A percentile compares a stretch with the other conserved stretches of the same genome.
Conservation (phyloP, 2,797 vertebrate genomes). For the Cyprinella venusta region DNA sequence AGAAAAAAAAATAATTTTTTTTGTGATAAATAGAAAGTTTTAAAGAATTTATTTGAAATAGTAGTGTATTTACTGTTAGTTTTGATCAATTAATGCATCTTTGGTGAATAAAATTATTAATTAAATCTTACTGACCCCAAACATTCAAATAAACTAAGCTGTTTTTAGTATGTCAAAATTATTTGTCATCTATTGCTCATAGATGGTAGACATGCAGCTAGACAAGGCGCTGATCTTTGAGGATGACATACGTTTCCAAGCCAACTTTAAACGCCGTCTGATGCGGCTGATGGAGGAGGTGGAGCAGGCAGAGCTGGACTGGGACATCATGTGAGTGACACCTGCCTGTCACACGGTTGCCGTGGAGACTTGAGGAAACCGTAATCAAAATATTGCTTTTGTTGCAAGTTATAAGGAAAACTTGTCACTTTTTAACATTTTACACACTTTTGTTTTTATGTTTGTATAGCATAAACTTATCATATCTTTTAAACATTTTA, state of each 20-base stretch:
- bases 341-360: conserved; percentile 7
- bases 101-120: background rate
- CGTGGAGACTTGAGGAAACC: conserved; percentile 13
- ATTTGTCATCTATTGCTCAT: conserved; percentile 17
- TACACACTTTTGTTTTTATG: background rate
- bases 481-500: background rate
- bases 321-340: conserved; percentile 91
- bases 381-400: background rate
- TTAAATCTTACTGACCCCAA: background rate
- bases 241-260: conserved; percentile 91
- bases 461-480: background rate
- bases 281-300: conserved; percentile 85
- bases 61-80: no score
- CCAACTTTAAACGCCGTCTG: conserved; percentile 87
- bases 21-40: background rate
- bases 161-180: background rate
- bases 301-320: conserved; percentile 79
- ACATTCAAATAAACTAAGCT: background rate
- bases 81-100: background rate
- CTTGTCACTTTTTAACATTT: background rate
- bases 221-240: conserved; percentile 86
- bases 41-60: background rate
- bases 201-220: conserved; percentile 87
- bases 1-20: no score
- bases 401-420: background rate